These are phyloP conservation scores for Andricus quercusramuli DNA, from an alignment of 2,888 invertebrate genomes.

Conservation along the genomic window DNA sequence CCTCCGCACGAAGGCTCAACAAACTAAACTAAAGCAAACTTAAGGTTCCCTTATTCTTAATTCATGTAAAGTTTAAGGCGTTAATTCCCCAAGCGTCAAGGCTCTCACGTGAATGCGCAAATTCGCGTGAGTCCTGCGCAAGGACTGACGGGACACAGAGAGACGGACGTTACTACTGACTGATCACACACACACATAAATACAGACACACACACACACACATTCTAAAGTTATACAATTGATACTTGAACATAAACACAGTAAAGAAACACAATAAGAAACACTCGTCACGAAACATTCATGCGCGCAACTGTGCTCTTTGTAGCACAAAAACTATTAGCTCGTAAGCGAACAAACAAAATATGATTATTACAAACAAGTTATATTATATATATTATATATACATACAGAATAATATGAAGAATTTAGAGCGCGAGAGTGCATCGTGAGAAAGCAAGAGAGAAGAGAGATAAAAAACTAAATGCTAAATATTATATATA, in stretches of 20 bases:
- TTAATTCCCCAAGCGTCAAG: conserved; percentile 55
- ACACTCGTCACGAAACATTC: conserved; percentile 61
- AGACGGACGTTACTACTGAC: conserved; percentile 52
- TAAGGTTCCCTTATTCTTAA: conserved; percentile 71
- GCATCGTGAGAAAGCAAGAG: conserved; percentile 64
- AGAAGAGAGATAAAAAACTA: conserved; percentile 72
- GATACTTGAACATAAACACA: conserved; percentile 55
- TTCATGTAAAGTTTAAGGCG: conserved; percentile 66
- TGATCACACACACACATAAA: conserved; percentile 40
- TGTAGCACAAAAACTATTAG: conserved; percentile 78
- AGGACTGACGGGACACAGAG: conserved; percentile 41
- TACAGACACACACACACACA: conserved; percentile 45
- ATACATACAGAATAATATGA: conserved; percentile 76
- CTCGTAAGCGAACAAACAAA: conserved; percentile 77
- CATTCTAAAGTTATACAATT: conserved; percentile 51
- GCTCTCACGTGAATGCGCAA: conserved; percentile 49
- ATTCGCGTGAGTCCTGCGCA: conserved; percentile 34
- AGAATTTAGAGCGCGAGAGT: conserved; percentile 65
- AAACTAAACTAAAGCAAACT: conserved; percentile 64
- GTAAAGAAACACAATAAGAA: conserved; percentile 55
- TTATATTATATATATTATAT: conserved; percentile 78
- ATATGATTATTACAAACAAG: conserved; percentile 78
- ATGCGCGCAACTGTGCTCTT: conserved; percentile 76
- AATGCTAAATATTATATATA: conserved; percentile 78
- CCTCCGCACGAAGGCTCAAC: conserved; percentile 66